Base-by-base conservation (phyloP, 2,888 invertebrate species). In the Trachelus iudaicus region DNA sequence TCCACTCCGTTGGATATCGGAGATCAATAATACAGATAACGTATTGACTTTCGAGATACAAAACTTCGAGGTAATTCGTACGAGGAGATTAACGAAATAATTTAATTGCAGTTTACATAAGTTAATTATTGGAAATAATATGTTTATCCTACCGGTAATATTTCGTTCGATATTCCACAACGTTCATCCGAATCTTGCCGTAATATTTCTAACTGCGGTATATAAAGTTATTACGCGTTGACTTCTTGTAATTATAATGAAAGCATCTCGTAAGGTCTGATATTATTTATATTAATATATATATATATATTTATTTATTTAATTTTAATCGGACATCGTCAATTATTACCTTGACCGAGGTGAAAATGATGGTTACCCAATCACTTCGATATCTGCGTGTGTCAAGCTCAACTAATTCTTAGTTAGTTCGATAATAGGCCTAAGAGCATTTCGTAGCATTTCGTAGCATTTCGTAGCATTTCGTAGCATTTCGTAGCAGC, bases 81-180 rank as follows among this genome's bases (percentile, higher is more conserved):
- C 11, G n/a, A n/a, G n/a, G 11, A 30, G 37, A 74, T 74, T 56
- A 69, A 77, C 13, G 40, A 75, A 77, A 30, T 75, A 75, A 77
- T 75, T 75, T 69, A 77, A 56, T 75, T 77, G 69, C 56, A 77
- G 75, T 69, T 77, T 69, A 77, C 56, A 75, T 69, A 75, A 75
- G 69, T 77, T 71, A 34, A 75, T 75, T 75, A 77, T 75, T 75
- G 13, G 30, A 71, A 77, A 75, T n/a, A 77, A 69, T 69, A n/a
- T 40, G 69, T 74, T 37, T 40, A 40, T 40, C 13, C 77, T 69
- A 75, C 56, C 75, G 69, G 75, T 75, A 13, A 40, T 77, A 77
- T 77, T 37, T 75, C 37, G 75, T 77, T 77, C 69, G 77, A 75
- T 37, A 77, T 75, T 75, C n/a, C 69, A 40, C n/a, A 30, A 33